phyloP scores from a whole-genome alignment of 2,113 vertebrate genomes.

The Propithecus coquereli region DNA sequence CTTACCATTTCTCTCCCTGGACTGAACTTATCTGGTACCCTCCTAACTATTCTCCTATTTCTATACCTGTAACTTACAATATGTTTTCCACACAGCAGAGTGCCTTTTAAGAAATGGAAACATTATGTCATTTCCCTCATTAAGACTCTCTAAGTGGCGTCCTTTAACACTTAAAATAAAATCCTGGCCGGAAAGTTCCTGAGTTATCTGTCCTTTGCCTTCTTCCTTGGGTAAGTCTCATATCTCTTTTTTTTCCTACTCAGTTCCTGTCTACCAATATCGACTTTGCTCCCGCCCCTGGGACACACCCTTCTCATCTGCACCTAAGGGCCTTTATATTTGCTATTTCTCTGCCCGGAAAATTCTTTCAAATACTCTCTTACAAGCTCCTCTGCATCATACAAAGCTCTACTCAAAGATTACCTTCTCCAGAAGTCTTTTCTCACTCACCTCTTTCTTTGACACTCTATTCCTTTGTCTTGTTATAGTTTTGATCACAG shows the following conservation, averaged over 20 bases:
- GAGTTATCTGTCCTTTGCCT: background rate
- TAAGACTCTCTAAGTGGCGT: background rate
- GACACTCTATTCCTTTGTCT: background rate
- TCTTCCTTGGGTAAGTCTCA: background rate
- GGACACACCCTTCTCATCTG: background rate
- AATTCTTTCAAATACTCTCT: background rate
- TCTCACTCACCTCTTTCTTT: background rate
- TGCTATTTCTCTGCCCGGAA: background rate
- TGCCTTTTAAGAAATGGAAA: background rate
- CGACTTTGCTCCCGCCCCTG: background rate
- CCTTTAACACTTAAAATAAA: conserved; percentile 11
- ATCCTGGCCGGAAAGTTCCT: background rate
- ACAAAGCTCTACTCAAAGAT: background rate
- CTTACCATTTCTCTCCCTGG: background rate
- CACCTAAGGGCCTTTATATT: background rate
- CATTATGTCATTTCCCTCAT: background rate
- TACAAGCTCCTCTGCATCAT: background rate
- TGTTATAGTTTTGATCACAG: background rate
- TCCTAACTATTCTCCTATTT: background rate
- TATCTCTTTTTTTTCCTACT: background rate
- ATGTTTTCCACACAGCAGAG: background rate
- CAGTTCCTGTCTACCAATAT: fast-evolving
- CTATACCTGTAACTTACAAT: background rate
- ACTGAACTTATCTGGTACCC: background rate
- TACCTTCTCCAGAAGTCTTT: background rate